Conservation (phyloP, 2,888 invertebrate species). For the Apeira syringaria region DNA sequence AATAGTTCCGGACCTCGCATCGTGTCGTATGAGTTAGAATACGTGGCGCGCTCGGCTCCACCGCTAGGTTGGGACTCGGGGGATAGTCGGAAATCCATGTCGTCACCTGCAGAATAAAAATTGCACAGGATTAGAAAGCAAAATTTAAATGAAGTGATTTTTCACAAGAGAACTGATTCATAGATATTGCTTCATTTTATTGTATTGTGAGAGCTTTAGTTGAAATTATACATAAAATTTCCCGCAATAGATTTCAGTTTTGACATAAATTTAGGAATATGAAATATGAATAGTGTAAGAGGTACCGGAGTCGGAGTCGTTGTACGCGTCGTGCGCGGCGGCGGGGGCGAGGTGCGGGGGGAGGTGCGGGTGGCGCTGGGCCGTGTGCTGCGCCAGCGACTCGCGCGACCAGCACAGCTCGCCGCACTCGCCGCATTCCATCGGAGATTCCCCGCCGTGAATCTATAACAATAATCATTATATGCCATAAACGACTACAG, state of each 20-base stretch:
- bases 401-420: conserved; percentile 91
- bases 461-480: conserved; percentile 40
- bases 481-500: too few relatives aligned
- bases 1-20: conserved; percentile 77
- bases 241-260: too few relatives aligned
- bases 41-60: conserved; percentile 33
- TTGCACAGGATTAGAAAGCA: too few relatives aligned
- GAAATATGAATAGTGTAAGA: too few relatives aligned
- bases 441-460: conserved; percentile 91
- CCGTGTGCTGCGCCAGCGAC: conserved; percentile 63
- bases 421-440: conserved; percentile 91
- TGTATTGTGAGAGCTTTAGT: too few relatives aligned
- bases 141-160: too few relatives aligned
- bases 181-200: too few relatives aligned
- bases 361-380: conserved; percentile 65
- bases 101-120: too few relatives aligned
- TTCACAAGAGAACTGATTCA: too few relatives aligned
- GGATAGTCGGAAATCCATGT: conserved; percentile 68
- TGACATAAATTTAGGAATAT: too few relatives aligned
- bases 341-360: conserved; percentile 62
- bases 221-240: too few relatives aligned
- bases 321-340: conserved; percentile 39
- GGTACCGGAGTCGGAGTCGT: conserved; percentile 56
- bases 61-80: conserved; percentile 45
- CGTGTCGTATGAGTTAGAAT: conserved; percentile 49